These are phyloP conservation scores for Bos javanicus DNA, from an alignment of 2,113 vertebrate species.

Conservation along the genomic window DNA sequence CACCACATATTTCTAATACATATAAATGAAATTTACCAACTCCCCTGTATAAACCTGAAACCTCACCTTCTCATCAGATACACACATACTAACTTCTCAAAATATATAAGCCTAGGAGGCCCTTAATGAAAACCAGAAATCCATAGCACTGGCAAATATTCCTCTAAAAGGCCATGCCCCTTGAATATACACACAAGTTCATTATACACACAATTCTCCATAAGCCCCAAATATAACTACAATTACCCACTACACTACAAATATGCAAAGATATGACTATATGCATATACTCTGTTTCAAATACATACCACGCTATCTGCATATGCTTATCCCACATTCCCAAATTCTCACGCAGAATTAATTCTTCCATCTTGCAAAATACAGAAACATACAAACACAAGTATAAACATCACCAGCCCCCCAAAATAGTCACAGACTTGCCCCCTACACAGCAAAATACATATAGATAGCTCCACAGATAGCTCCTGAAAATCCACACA, in stretches of 20 bases:
- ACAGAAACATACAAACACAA: not conserved
- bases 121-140: not conserved
- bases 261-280: not conserved
- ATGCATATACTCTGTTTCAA: too few species aligned
- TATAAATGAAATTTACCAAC: too few species aligned
- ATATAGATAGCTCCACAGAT: too few species aligned
- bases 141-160: not conserved
- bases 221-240: not conserved
- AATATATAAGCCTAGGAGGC: not conserved
- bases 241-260: not conserved
- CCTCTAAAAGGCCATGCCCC: not conserved
- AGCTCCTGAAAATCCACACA: too few species aligned
- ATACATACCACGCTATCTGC: not conserved
- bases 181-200: not conserved
- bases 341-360: not conserved
- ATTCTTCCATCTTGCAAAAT: not conserved
- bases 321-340: not conserved
- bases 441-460: too few species aligned
- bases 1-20: not conserved
- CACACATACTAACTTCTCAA: too few species aligned
- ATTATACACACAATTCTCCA: not conserved
- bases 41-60: too few species aligned
- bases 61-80: too few species aligned
- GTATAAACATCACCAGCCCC: too few species aligned
- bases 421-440: too few species aligned